Percentiles rank a stretch among this genome's conserved stretches.
Conservation (phyloP, 2,113 vertebrate genomes). For the Paratilapia polleni region DNA sequence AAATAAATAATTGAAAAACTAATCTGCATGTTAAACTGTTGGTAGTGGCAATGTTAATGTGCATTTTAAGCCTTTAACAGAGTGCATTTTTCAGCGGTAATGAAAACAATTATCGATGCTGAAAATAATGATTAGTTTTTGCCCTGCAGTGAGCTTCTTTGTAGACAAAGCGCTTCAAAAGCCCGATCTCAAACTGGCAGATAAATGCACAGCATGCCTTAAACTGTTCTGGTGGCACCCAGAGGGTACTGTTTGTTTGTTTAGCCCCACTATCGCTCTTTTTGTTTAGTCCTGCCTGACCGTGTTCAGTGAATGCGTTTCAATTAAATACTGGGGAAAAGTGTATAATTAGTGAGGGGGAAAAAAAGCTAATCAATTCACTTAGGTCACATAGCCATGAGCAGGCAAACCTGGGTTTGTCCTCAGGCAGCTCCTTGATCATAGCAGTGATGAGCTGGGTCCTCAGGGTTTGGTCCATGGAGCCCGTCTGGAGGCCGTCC, state of each 20-base stretch:
- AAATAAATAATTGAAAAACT: background rate
- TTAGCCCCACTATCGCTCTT: background rate
- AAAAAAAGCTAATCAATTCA: background rate
- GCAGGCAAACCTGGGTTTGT: conserved; percentile 89
- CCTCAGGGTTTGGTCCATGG: conserved; percentile 82
- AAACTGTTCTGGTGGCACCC: background rate
- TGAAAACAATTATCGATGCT: background rate
- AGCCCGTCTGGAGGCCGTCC: conserved; percentile 88
- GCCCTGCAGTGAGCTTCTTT: background rate
- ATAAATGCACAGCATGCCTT: background rate
- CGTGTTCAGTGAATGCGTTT: background rate
- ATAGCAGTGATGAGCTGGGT: conserved; percentile 86
- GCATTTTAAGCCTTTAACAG: background rate
- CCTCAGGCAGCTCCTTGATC: conserved; percentile 88
- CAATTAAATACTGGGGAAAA: background rate
- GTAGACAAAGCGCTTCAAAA: background rate
- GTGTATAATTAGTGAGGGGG: background rate
- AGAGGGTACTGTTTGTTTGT: background rate
- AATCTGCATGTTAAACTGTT: background rate
- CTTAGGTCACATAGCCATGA: background rate
- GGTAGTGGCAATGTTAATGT: background rate
- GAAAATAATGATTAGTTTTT: background rate
- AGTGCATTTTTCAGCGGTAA: background rate
- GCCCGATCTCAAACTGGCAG: background rate
- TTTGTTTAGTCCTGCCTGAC: background rate